Base-by-base conservation (phyloP, 2,888 invertebrate genomes). In the Limnephilus auricula region DNA sequence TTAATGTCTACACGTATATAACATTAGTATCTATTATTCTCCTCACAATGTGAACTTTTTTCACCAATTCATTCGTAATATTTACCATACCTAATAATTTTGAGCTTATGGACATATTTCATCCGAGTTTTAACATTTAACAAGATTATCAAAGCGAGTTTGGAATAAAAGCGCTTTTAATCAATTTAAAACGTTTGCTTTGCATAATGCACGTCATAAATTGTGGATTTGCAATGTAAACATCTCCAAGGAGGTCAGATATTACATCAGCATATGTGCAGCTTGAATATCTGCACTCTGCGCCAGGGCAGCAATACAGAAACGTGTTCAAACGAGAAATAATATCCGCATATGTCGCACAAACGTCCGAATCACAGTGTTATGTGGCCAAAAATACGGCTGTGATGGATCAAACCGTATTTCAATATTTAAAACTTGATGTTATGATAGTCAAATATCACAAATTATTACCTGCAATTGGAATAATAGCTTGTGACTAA, bases 211-310 rank as follows among this genome's bases (percentile, higher is more conserved):
- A 18, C 34, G 25, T 82, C 82, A 6, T 82, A 82, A 82, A 82
- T 34, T 82, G 25, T 12, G 34, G 25, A 85, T 85, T 85, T 40
- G 85, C 85, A 40, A 32, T 85, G 85, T 45, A 85, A 85, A 85
- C 40, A 85, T 82, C 40, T 45, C 30, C 85, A 45, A 85, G 85
- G 85, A 40, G 85, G 85, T 85, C 85, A 85, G 13, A 85, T 85
- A 85, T 85, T 85, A 85, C 85, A 25, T 85, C 85, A 85, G 85
- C 37, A 85, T 40, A 34, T 40, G 85, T 85, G 85, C 85, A 85
- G 40, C 85, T 34, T 25, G 65, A 65, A 34, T 34, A 32, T 34
- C 82, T 25, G 34, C 65, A 65, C 65, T 65, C 65, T 65, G 25
- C 65, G 9, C 65, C 65, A 25, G 65, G 25, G 37, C 34, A 32